Percentiles rank a stretch among this genome's conserved stretches.
Evolutionary conservation across 2,888 invertebrate genomes (phyloP).

Genomic region (Nephrotoma guestfalica): DNA sequence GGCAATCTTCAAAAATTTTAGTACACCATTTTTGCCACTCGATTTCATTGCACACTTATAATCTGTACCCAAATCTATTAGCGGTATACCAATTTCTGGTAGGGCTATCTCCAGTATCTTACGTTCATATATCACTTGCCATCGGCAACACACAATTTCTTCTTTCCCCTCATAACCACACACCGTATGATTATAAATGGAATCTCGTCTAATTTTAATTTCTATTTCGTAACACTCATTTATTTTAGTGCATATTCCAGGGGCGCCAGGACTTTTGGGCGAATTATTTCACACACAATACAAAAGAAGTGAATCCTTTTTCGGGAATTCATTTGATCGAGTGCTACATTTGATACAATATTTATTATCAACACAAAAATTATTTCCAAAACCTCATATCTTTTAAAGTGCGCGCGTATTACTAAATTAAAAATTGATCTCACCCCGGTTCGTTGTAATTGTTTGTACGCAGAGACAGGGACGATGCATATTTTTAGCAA

Average conservation of each 20-base stretch:
- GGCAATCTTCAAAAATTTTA: neutral
- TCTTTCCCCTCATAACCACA: neutral
- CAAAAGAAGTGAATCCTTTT: neutral
- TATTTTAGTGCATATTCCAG: neutral
- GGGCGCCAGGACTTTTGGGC: neutral
- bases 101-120: neutral
- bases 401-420: neutral
- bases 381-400: neutral
- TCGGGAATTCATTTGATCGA: neutral
- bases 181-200: neutral
- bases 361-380: neutral
- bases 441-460: too few relatives aligned
- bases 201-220: neutral
- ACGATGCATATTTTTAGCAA: too few relatives aligned
- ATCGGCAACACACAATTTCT: neutral
- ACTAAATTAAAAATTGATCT: neutral
- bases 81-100: neutral
- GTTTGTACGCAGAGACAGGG: too few relatives aligned
- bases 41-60: neutral
- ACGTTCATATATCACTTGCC: neutral
- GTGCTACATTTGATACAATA: neutral
- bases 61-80: neutral
- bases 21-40: neutral
- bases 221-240: neutral
- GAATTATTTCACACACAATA: neutral